A percentile compares a stretch with the other conserved stretches of the same genome.
Evolutionary conservation across 2,888 invertebrate species (phyloP).

Genomic region (Anoplius nigerrimus): DNA sequence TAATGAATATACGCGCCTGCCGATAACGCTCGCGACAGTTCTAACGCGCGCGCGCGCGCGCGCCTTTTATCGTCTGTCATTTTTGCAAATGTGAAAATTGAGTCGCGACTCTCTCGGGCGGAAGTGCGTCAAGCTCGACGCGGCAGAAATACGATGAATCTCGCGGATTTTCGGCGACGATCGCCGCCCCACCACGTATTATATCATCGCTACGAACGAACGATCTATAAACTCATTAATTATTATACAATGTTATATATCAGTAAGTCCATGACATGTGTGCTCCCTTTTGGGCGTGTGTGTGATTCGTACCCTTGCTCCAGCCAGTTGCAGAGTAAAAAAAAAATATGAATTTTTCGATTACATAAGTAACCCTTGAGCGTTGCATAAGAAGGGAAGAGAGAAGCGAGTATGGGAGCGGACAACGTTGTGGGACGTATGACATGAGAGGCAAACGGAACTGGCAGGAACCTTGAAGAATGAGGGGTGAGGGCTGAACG

Average conservation of each 20-base stretch:
- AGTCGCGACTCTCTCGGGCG: conserved; percentile 1
- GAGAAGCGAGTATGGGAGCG: neutral
- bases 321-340: neutral
- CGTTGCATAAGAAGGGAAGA: conserved; percentile 10
- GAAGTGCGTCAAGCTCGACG: conserved; percentile 42
- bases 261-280: conserved; percentile 50
- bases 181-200: too few species aligned
- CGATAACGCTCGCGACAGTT: too few species aligned
- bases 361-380: neutral
- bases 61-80: neutral
- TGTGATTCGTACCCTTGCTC: conserved; percentile 48
- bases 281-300: conserved; percentile 44
- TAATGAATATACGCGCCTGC: too few species aligned
- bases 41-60: too few species aligned
- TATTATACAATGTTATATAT: conserved; percentile 45
- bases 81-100: too few species aligned
- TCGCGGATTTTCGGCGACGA: conserved; percentile 23
- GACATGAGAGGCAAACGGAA: neutral
- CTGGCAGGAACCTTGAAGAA: too few species aligned
- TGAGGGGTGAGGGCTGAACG: too few species aligned
- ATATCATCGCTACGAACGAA: too few species aligned
- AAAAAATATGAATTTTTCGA: neutral
- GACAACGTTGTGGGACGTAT: neutral
- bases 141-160: conserved; percentile 34
- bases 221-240: conserved; percentile 33